Evolutionary conservation across 1,140 invertebrate species (phyloP).

Genomic region (Sarcophaga peregrina): DNA sequence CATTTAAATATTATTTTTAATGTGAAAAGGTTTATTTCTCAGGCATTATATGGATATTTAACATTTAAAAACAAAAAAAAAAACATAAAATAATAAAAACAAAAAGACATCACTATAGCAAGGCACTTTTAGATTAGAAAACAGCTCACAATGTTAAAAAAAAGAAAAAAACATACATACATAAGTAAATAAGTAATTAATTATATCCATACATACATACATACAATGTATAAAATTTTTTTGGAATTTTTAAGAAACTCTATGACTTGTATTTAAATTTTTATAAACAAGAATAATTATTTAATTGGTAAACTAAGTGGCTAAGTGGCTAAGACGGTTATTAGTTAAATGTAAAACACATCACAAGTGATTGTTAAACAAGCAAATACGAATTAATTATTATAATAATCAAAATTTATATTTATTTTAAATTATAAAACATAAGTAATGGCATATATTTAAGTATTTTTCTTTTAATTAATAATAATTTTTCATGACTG

Average conservation of each 20-base stretch:
- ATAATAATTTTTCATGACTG: neutral
- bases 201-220: too few relatives aligned
- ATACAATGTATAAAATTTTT: too few relatives aligned
- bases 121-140: constrained; percentile 10
- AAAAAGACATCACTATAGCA: constrained; percentile 3
- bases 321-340: too few relatives aligned
- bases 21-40: constrained; percentile 36
- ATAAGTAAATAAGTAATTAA: too few relatives aligned
- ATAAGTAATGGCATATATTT: neutral
- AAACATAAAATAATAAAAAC: neutral
- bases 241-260: too few relatives aligned
- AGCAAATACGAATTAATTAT: neutral
- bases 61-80: neutral
- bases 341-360: neutral
- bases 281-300: too few relatives aligned
- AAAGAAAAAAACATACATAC: neutral
- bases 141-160: neutral
- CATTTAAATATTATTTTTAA: constrained; percentile 26
- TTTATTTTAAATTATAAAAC: neutral
- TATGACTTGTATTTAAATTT: too few relatives aligned
- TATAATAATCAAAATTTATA: neutral
- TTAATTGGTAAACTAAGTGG: too few relatives aligned
- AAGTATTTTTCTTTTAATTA: neutral
- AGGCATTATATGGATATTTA: constrained; percentile 26
- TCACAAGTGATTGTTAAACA: neutral